Evolutionary conservation across 2,797 vertebrate species (phyloP).

Genomic region (Anguilla obscura): DNA sequence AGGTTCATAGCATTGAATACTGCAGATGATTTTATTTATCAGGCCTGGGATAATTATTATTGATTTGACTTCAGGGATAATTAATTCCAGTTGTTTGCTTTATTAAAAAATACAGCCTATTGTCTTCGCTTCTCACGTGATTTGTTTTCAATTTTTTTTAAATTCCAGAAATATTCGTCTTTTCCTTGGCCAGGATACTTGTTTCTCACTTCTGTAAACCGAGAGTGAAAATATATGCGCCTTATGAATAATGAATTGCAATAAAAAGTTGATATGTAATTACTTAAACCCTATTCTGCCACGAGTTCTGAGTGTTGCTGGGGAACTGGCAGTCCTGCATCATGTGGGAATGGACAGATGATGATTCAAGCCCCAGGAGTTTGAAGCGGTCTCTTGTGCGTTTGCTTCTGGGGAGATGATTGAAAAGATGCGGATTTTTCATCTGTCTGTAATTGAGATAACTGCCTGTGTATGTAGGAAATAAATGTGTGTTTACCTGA

Average conservation of each 20-base stretch:
- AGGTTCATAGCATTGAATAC: conserved; percentile 38
- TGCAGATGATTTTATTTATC: not conserved
- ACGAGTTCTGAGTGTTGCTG: not conserved
- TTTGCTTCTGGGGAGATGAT: not conserved
- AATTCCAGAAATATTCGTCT: not conserved
- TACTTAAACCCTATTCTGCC: conserved; percentile 1
- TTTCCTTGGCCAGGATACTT: not conserved
- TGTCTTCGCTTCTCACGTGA: not conserved
- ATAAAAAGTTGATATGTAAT: conserved; percentile 29
- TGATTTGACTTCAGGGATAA: not conserved
- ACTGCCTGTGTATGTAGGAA: conserved; percentile 19
- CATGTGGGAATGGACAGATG: not conserved
- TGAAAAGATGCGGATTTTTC: conserved; percentile 28
- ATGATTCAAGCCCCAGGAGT: not conserved
- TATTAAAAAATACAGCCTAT: not conserved
- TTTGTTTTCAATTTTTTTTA: not conserved
- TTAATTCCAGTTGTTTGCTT: not conserved
- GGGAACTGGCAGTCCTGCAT: not conserved
- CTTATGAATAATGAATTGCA: conserved; percentile 15
- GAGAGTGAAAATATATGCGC: not conserved
- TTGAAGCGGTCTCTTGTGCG: not conserved
- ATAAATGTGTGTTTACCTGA: not conserved
- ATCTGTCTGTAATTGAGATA: conserved; percentile 32
- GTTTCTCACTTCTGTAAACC: not conserved
- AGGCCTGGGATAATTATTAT: conserved; percentile 12